A percentile compares a stretch with the other conserved stretches of the same genome.
Evolutionary conservation across 2,888 invertebrate species (phyloP).

Genomic region (Pandemis cinnamomeana): DNA sequence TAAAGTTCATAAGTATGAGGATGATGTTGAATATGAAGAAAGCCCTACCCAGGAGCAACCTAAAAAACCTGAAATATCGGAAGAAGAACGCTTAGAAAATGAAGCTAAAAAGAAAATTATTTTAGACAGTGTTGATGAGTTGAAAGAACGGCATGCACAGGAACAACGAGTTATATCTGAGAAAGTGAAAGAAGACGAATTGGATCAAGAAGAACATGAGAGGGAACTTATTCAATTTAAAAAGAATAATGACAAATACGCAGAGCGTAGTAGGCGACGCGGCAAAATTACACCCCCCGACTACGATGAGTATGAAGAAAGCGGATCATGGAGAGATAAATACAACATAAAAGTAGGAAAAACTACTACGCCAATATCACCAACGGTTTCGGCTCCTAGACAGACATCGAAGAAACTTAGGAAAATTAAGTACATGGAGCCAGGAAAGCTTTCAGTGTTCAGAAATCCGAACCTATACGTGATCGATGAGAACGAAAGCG

Average conservation of each 20-base stretch:
- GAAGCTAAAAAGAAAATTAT: conserved; percentile 71
- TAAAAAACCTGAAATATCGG: conserved; percentile 42
- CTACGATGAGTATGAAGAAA: conserved; percentile 71
- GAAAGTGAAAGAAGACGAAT: conserved; percentile 71
- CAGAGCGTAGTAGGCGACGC: conserved; percentile 45
- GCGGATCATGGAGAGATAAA: conserved; percentile 59
- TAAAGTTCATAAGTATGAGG: conserved; percentile 37
- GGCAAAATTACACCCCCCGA: conserved; percentile 51
- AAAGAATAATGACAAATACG: conserved; percentile 55
- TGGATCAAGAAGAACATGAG: conserved; percentile 66
- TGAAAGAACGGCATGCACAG: conserved; percentile 70
- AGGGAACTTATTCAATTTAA: conserved; percentile 53
- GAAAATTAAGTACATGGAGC: conserved; percentile 51
- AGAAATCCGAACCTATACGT: conserved; percentile 68
- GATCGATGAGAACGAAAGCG: conserved; percentile 56
- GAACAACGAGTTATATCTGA: conserved; percentile 72
- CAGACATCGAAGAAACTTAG: conserved; percentile 43
- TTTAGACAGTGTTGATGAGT: conserved; percentile 69
- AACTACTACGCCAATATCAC: conserved; percentile 34
- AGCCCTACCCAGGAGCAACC: conserved; percentile 13
- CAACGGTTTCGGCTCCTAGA: conserved; percentile 41
- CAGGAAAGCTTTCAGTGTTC: conserved; percentile 70
- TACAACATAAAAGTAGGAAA: conserved; percentile 55
- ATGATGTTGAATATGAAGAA: conserved; percentile 31
- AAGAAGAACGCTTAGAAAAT: conserved; percentile 63